Conservation (phyloP, 1,140 invertebrate species). For the Calephelis nemesis region DNA sequence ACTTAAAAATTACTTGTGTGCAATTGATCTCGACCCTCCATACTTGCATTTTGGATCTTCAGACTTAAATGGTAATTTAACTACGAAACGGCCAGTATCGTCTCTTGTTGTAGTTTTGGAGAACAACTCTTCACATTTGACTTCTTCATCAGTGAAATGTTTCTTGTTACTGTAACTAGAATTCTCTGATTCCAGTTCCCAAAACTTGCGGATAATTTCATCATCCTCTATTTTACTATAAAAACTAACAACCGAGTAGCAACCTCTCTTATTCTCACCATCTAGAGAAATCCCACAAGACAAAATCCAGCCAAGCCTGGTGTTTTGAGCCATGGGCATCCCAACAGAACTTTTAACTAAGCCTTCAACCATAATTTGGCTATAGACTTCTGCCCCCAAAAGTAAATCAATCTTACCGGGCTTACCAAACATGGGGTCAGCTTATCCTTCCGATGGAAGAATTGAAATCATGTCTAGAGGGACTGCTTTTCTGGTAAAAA, state of each 20-base stretch:
- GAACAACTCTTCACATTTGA: conserved; percentile 2
- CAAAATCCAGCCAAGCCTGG: conserved; percentile 21
- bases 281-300: background rate
- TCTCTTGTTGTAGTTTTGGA: background rate
- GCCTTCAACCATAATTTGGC: no score
- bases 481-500: no score
- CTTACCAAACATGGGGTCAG: no score
- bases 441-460: no score
- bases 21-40: conserved; percentile 10
- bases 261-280: background rate
- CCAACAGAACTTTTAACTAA: no score
- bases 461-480: no score
- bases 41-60: background rate
- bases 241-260: background rate
- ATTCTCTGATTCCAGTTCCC: conserved; percentile 23
- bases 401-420: no score
- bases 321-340: background rate
- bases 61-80: conserved; percentile 8
- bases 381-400: no score
- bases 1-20: background rate
- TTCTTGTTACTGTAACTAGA: background rate
- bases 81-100: background rate
- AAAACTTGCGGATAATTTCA: conserved; percentile 22
- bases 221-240: background rate
- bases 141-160: background rate